These are phyloP conservation scores for Falco berigora DNA, from an alignment of 2,797 vertebrate genomes.

Conservation along the genomic window DNA sequence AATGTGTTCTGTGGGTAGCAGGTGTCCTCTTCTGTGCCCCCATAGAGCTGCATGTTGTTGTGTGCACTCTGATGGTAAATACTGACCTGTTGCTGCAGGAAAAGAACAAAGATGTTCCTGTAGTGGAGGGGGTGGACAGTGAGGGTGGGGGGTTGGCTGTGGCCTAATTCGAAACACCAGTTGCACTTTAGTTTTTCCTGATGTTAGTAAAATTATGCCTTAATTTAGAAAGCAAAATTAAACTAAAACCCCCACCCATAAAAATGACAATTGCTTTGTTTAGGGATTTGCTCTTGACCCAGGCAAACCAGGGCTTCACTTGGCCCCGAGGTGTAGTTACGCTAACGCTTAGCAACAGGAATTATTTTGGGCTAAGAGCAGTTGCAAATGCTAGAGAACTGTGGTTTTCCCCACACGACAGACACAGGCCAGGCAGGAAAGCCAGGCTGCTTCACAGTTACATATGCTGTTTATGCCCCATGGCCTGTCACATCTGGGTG, in stretches of 20 bases:
- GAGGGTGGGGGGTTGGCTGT: background rate
- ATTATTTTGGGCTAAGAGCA: background rate
- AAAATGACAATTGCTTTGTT: background rate
- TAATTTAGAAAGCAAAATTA: background rate
- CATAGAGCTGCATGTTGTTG: background rate
- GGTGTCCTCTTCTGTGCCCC: background rate
- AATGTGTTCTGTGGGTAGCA: background rate
- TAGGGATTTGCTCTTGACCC: background rate
- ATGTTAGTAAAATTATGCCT: background rate
- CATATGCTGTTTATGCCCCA: background rate
- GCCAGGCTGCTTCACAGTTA: background rate
- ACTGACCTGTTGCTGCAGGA: background rate
- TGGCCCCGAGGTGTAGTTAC: background rate
- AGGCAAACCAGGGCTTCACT: background rate
- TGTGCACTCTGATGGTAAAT: background rate
- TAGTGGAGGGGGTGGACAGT: background rate
- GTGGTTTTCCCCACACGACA: background rate
- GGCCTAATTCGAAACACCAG: background rate
- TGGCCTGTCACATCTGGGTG: rapidly evolving
- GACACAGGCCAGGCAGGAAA: background rate
- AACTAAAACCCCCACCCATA: no score
- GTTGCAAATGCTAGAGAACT: background rate
- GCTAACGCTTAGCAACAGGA: background rate
- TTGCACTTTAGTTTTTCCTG: background rate
- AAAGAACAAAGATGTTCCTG: background rate